Base-by-base conservation (phyloP, 2,113 vertebrate genomes). In the Chlamydotis undulata region DNA sequence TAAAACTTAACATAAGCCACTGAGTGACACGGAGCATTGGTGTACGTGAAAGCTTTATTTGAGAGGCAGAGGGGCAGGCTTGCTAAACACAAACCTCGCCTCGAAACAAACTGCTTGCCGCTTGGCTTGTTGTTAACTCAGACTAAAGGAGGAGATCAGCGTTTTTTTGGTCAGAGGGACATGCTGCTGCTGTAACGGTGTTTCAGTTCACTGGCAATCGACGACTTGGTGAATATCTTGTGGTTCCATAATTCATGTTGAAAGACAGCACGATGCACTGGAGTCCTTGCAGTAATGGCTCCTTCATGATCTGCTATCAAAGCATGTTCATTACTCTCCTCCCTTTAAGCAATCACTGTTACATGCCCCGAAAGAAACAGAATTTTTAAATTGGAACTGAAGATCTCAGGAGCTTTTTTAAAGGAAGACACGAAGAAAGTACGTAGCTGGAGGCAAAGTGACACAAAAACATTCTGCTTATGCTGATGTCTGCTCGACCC, bases 101-200 rank as follows among this genome's bases (percentile, higher is more conserved):
- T 53, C 49, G 3, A 19, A 50, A n/a, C 14, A 8, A 50, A 37
- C 19, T 8, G 1, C 47, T 45, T n/a, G 1, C 2, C 5, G 0
- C 74, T 52, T 17, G 29, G 29, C 6, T 39, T 41, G 57, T 29
- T 45, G 57, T 52, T 92, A 68, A 45, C 71, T 68, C 45, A 68
- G 76, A 33, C n/a, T 45, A 9, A 26, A 73, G 64, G 60, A 79
- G 81, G 43, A 52, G 87, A 18, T 19, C 35, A 63, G 63, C 17
- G 12, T 7, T 23, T 1, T 13, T 71, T 56, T 73, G 68, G 49
- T 79, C 39, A 39, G 7, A 23, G 67, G 52, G 57, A 14, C 5
- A 1, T 10, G 52, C 17, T 75, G 68, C 56, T 78, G 78, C 53
- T 82, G 65, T 22, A 25, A 7, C 33, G n/a, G 39, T 19, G 14